phyloP scores from a whole-genome alignment of 2,797 vertebrate genomes.

The Leptoclinus maculatus region DNA sequence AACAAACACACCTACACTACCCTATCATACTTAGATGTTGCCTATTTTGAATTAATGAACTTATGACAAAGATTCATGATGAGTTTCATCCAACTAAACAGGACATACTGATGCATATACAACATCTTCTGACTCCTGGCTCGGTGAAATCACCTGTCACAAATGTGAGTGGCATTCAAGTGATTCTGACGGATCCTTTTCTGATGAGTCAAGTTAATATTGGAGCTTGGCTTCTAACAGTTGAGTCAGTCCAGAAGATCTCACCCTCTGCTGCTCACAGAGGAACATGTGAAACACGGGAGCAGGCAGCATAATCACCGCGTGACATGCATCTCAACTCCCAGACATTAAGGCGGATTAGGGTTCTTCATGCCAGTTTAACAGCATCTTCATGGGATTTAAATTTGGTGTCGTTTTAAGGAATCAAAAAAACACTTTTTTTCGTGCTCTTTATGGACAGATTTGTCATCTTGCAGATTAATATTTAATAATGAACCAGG shows the following conservation, averaged over 20 bases:
- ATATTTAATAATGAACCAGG: conserved; percentile 72
- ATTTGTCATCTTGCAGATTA: conserved; percentile 72
- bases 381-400: conserved; percentile 59
- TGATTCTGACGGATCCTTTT: conserved; percentile 34
- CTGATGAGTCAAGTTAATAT: conserved; percentile 35
- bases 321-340: conserved; percentile 60
- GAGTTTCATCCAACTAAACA: not conserved
- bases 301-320: conserved; percentile 58
- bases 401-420: conserved; percentile 51
- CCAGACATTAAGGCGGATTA: conserved; percentile 68
- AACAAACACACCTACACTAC: not conserved
- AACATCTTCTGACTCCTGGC: not conserved
- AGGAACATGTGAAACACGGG: conserved; percentile 53
- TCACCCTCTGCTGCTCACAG: conserved; percentile 30
- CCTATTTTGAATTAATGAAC: not conserved
- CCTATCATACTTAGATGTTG: not conserved
- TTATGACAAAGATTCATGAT: too few species aligned
- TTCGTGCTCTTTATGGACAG: conserved; percentile 57
- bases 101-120: not conserved
- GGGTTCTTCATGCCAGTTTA: conserved; percentile 63
- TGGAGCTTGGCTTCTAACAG: conserved; percentile 22
- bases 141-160: conserved; percentile 31
- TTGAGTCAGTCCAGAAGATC: conserved; percentile 40
- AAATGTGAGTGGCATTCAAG: conserved; percentile 8
- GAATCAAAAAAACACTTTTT: conserved; percentile 41